These are phyloP conservation scores for Phymatocera aterrima DNA, from an alignment of 2,888 invertebrate genomes.

Conservation along the genomic window DNA sequence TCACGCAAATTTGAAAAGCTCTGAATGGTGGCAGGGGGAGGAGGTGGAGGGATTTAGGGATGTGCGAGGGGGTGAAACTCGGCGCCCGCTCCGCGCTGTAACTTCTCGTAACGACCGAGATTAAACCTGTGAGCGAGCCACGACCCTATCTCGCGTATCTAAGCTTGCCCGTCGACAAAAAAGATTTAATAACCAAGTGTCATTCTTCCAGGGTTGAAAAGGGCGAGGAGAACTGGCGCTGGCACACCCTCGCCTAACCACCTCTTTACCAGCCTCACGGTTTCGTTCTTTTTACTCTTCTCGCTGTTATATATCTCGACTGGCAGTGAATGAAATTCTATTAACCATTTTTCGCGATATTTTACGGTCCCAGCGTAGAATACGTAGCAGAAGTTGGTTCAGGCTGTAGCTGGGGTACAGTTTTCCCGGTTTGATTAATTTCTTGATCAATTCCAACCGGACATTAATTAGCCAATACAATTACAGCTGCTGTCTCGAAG, in stretches of 20 bases:
- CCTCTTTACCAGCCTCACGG: neutral
- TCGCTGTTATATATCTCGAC: too few relatives aligned
- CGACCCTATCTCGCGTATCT: slow-evolving; percentile 41
- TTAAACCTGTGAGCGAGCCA: slow-evolving; percentile 43
- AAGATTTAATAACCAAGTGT: slow-evolving; percentile 47
- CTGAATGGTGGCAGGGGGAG: neutral
- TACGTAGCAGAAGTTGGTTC: too few relatives aligned
- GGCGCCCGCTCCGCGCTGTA: slow-evolving; percentile 4
- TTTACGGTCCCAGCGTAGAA: too few relatives aligned
- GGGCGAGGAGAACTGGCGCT: slow-evolving; percentile 4
- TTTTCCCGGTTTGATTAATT: too few relatives aligned
- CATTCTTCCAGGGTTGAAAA: slow-evolving; percentile 29
- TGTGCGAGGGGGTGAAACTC: neutral
- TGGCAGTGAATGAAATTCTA: too few relatives aligned
- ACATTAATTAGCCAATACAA: too few relatives aligned
- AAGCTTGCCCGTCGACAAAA: slow-evolving; percentile 43
- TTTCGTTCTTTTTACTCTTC: neutral
- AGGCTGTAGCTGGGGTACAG: too few relatives aligned
- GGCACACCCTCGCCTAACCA: neutral
- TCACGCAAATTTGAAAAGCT: slow-evolving; percentile 43
- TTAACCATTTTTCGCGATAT: too few relatives aligned
- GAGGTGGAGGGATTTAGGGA: neutral
- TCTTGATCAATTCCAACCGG: too few relatives aligned
- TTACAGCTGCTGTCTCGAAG: too few relatives aligned
- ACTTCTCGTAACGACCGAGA: slow-evolving; percentile 45